Conservation (phyloP, 2,113 vertebrate genomes). For the Scytalopus superciliaris region DNA sequence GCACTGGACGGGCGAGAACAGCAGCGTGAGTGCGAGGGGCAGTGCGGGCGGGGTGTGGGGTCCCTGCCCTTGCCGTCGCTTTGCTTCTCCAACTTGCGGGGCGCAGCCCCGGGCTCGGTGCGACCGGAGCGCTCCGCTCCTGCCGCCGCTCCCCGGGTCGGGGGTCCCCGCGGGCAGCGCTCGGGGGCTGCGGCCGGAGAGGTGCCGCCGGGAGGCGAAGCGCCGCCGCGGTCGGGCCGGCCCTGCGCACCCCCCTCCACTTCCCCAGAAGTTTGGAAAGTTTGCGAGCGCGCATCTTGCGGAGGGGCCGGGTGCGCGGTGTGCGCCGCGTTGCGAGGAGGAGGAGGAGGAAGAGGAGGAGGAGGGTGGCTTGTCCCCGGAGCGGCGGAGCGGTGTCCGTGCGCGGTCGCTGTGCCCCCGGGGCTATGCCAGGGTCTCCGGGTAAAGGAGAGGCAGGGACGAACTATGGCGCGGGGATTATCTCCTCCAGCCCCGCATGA, state of each 20-base stretch:
- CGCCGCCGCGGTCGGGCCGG: background rate
- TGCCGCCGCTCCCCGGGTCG: background rate
- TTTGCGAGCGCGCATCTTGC: slow-evolving; percentile 27
- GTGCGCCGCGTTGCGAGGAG: background rate
- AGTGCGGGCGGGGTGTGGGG: background rate
- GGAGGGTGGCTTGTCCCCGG: background rate
- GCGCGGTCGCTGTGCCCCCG: background rate
- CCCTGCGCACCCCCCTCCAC: background rate
- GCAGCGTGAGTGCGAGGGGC: slow-evolving; percentile 88
- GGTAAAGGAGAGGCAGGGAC: background rate
- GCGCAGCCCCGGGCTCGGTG: background rate
- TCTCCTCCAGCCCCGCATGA: background rate
- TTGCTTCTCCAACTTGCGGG: background rate
- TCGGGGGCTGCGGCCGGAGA: background rate
- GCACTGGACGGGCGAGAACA: slow-evolving; percentile 98
- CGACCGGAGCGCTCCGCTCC: background rate
- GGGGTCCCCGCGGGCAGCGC: background rate
- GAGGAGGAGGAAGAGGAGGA: background rate
- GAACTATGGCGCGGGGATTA: background rate
- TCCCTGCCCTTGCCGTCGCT: background rate
- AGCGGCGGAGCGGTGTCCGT: background rate
- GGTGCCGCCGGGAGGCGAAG: background rate
- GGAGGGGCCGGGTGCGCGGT: background rate
- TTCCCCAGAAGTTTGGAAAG: slow-evolving; percentile 29
- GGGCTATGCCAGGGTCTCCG: background rate